Percentiles rank a stretch among this genome's conserved stretches.
These are phyloP conservation scores for Sympetrum striolatum DNA, from an alignment of 2,888 invertebrate species.

Conservation along the genomic window DNA sequence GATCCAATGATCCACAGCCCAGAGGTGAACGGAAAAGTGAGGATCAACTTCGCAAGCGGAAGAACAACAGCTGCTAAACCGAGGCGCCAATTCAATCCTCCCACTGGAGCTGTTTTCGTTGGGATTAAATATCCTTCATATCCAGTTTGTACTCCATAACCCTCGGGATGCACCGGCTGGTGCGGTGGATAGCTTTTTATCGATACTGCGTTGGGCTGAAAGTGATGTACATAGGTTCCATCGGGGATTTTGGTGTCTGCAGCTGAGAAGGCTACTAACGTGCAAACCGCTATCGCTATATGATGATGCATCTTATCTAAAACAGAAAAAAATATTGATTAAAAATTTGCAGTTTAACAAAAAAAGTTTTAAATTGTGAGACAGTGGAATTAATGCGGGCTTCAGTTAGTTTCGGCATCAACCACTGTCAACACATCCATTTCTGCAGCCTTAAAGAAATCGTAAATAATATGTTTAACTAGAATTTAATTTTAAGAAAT, in stretches of 20 bases:
- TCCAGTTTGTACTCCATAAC: slow-evolving; percentile 51
- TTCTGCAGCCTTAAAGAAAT: too few relatives aligned
- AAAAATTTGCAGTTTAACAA: background rate
- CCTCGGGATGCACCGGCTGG: slow-evolving; percentile 39
- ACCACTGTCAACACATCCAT: too few relatives aligned
- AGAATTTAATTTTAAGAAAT: too few relatives aligned
- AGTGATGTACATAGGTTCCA: slow-evolving; percentile 38
- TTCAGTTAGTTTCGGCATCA: too few relatives aligned
- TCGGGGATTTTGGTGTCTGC: slow-evolving; percentile 7
- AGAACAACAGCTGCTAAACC: slow-evolving; percentile 49
- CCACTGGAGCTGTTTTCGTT: background rate
- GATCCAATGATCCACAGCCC: slow-evolving; percentile 47
- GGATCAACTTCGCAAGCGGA: slow-evolving; percentile 50
- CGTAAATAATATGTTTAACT: too few relatives aligned
- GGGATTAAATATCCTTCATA: slow-evolving; percentile 52
- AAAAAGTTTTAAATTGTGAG: too few relatives aligned
- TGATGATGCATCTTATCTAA: background rate
- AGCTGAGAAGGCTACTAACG: background rate
- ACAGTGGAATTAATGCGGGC: too few relatives aligned
- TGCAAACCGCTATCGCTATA: background rate
- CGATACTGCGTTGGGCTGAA: background rate
- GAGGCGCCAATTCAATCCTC: background rate
- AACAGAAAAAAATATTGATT: background rate
- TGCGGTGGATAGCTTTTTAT: background rate
- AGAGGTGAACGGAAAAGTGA: slow-evolving; percentile 50